These are phyloP conservation scores for Drosophila azteca DNA, from an alignment of 1,140 invertebrate genomes.

Conservation along the genomic window DNA sequence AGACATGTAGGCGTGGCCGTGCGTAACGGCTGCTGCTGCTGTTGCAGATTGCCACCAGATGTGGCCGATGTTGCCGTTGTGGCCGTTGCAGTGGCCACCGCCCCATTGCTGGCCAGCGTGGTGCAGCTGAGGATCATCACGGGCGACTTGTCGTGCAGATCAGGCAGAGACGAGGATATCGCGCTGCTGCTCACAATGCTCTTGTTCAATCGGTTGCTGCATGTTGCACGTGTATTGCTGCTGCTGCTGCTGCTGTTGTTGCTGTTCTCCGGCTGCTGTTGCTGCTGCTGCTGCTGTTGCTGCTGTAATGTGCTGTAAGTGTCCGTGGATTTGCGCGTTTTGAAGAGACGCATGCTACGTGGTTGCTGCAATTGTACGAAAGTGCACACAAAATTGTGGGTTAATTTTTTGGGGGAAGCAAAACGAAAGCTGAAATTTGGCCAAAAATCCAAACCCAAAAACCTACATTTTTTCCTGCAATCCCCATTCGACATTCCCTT, in stretches of 20 bases:
- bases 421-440: conserved; percentile 16
- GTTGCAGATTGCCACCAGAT: conserved; percentile 9
- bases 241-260: conserved; percentile 11
- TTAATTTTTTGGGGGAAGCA: conserved; percentile 44
- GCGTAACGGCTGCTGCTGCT: conserved; percentile 59
- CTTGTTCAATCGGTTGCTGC: conserved; percentile 68
- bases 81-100: conserved; percentile 27
- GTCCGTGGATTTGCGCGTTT: conserved; percentile 80
- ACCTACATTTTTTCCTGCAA: conserved; percentile 50
- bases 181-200: conserved; percentile 62
- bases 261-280: neutral
- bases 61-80: conserved; percentile 30
- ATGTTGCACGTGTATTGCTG: conserved; percentile 54
- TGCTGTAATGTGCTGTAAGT: conserved; percentile 68
- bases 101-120: conserved; percentile 71
- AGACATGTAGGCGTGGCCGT: conserved; percentile 72
- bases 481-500: conserved; percentile 40
- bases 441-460: conserved; percentile 20
- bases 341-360: conserved; percentile 79
- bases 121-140: conserved; percentile 83
- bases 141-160: conserved; percentile 77
- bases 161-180: conserved; percentile 79
- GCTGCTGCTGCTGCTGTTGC: conserved; percentile 43
- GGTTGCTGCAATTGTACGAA: conserved; percentile 39
- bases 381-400: conserved; percentile 10